Evolutionary conservation across 2,797 vertebrate genomes (phyloP).

Genomic region (Lithobates pipiens): DNA sequence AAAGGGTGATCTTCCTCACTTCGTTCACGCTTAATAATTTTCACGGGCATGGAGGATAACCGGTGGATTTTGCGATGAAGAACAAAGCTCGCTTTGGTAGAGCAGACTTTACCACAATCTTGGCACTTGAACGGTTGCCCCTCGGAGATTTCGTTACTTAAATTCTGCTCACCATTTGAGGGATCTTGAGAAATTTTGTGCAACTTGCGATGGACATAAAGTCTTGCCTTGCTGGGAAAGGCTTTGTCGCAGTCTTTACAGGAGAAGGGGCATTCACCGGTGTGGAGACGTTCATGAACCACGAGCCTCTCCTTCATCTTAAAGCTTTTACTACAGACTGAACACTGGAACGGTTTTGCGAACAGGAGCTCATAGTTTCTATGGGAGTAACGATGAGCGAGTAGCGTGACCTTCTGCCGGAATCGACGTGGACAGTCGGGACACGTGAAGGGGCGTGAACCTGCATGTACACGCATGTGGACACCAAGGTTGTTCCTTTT

Average conservation of each 20-base stretch:
- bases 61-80: constrained; percentile 31
- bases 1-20: neutral
- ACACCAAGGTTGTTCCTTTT: constrained; percentile 40
- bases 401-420: constrained; percentile 42
- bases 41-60: neutral
- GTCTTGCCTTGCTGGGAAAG: constrained; percentile 28
- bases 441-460: constrained; percentile 22
- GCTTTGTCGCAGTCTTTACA: constrained; percentile 60
- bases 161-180: neutral
- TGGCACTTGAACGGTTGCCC: constrained; percentile 4
- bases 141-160: neutral
- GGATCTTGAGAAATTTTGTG: neutral
- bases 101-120: constrained; percentile 40
- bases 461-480: constrained; percentile 37
- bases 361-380: constrained; percentile 3
- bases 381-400: constrained; percentile 47
- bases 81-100: constrained; percentile 39
- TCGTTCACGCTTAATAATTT: neutral
- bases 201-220: constrained; percentile 7
- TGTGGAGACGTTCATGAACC: constrained; percentile 28
- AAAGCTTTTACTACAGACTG: constrained; percentile 34
- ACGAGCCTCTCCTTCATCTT: constrained; percentile 21
- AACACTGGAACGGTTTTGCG: constrained; percentile 23
- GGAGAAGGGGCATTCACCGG: constrained; percentile 34
- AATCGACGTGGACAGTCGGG: constrained; percentile 37